Percentiles rank a stretch among this genome's conserved stretches.
Evolutionary conservation across 2,888 invertebrate genomes (phyloP).

Genomic region (Chloromyia formosa): DNA sequence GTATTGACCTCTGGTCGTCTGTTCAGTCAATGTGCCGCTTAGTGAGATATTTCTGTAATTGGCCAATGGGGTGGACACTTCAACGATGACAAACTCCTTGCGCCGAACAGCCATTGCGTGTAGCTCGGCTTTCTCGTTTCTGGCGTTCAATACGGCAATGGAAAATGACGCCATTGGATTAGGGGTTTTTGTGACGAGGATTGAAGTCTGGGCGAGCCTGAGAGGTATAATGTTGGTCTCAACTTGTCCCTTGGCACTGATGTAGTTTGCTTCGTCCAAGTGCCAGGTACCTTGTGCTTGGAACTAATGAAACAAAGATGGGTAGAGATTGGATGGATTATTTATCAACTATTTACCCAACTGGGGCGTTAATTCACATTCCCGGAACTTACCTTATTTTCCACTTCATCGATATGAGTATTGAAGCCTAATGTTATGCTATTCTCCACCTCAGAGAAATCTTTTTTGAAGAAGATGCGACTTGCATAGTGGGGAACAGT

Average conservation of each 20-base stretch:
- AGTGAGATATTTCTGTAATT: slow-evolving; percentile 61
- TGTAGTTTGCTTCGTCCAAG: slow-evolving; percentile 61
- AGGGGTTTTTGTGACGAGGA: slow-evolving; percentile 56
- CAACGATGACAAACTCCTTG: slow-evolving; percentile 59
- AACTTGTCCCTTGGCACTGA: slow-evolving; percentile 64
- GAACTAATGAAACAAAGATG: too few relatives aligned
- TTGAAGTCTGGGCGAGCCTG: slow-evolving; percentile 55
- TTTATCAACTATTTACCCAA: too few relatives aligned
- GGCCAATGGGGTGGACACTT: slow-evolving; percentile 60
- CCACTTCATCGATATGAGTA: slow-evolving; percentile 67
- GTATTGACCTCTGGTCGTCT: slow-evolving; percentile 54
- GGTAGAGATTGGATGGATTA: neutral
- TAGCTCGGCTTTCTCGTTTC: slow-evolving; percentile 57
- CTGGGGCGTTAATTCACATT: too few relatives aligned
- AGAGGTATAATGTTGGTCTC: slow-evolving; percentile 60
- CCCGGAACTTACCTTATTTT: slow-evolving; percentile 67
- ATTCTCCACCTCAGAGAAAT: slow-evolving; percentile 73
- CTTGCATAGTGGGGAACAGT: slow-evolving; percentile 73
- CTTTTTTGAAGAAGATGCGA: slow-evolving; percentile 73
- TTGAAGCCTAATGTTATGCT: slow-evolving; percentile 71
- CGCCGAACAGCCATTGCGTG: slow-evolving; percentile 58
- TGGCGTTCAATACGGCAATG: slow-evolving; percentile 55
- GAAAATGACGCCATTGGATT: slow-evolving; percentile 58
- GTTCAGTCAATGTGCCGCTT: slow-evolving; percentile 57
- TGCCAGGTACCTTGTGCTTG: slow-evolving; percentile 67